These are phyloP conservation scores for Hybognathus amarus DNA, from an alignment of 2,797 vertebrate genomes.

Conservation along the genomic window DNA sequence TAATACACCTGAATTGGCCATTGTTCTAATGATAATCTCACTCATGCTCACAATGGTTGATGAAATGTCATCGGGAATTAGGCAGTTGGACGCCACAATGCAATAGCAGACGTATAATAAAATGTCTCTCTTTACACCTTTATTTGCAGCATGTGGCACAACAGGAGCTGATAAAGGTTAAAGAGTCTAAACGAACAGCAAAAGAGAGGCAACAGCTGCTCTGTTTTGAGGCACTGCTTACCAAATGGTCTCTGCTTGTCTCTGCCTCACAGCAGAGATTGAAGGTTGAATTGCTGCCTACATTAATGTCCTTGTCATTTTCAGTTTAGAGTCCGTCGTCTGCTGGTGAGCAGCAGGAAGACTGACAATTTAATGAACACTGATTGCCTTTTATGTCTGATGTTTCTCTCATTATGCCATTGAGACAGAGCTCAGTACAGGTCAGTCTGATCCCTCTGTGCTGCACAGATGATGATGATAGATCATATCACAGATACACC, in stretches of 20 bases:
- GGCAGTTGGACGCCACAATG: background rate
- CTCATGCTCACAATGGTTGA: background rate
- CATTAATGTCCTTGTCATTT: constrained; percentile 49
- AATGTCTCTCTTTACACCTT: constrained; percentile 1
- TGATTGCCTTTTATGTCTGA: constrained; percentile 61
- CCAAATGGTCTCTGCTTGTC: constrained; percentile 12
- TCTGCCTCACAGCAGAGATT: constrained; percentile 14
- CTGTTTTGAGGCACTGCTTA: constrained; percentile 12
- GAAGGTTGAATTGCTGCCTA: constrained; percentile 28
- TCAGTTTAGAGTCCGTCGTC: constrained; percentile 35
- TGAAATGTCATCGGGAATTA: background rate
- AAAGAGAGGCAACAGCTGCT: constrained; percentile 7
- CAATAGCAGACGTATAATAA: background rate
- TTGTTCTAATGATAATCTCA: background rate
- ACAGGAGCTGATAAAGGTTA: constrained; percentile 27
- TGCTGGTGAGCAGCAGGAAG: constrained; percentile 34
- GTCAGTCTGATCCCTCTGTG: constrained; percentile 41
- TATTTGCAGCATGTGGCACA: constrained; percentile 10
- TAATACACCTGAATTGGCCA: background rate
- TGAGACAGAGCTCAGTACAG: constrained; percentile 45
- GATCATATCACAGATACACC: constrained; percentile 45
- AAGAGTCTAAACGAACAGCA: background rate
- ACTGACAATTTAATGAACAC: constrained; percentile 64
- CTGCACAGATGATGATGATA: constrained; percentile 35
- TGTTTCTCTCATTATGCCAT: constrained; percentile 57